Conservation (phyloP, 2,797 vertebrate species). For the Fratercula arctica region DNA sequence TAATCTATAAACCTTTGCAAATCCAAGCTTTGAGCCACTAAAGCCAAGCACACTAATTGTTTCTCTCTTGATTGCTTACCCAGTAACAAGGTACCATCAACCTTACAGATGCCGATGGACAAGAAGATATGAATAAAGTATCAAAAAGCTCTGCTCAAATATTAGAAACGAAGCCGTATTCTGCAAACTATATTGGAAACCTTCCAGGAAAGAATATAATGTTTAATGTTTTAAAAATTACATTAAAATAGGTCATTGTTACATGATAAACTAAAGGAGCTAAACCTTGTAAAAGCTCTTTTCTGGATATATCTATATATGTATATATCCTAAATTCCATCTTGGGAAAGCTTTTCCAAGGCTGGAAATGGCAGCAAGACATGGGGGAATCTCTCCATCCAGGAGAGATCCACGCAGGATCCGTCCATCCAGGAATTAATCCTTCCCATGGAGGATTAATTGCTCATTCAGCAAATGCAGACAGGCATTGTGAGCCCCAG, state of each 20-base stretch:
- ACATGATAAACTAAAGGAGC: not conserved
- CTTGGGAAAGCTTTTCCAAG: not conserved
- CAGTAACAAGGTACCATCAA: not conserved
- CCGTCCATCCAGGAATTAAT: not conserved
- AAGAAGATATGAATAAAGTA: not conserved
- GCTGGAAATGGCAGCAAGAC: not conserved
- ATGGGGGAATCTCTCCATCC: not conserved
- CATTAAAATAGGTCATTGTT: not conserved
- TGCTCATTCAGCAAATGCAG: not conserved
- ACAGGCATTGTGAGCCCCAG: rapidly evolving
- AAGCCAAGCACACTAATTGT: not conserved
- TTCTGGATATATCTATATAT: rapidly evolving
- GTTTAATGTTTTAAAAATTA: not conserved
- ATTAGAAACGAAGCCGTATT: not conserved
- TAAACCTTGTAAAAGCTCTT: not conserved
- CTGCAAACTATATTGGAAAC: not conserved
- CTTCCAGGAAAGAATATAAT: not conserved
- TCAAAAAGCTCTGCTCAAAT: not conserved
- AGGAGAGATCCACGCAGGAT: not conserved
- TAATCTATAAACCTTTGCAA: not conserved
- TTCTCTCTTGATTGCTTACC: not conserved
- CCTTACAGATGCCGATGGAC: not conserved
- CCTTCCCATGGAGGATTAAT: not conserved
- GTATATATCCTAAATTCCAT: not conserved
- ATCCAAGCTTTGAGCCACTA: not conserved